Conservation (phyloP, 2,113 vertebrate genomes). For the Vidua chalybeata region DNA sequence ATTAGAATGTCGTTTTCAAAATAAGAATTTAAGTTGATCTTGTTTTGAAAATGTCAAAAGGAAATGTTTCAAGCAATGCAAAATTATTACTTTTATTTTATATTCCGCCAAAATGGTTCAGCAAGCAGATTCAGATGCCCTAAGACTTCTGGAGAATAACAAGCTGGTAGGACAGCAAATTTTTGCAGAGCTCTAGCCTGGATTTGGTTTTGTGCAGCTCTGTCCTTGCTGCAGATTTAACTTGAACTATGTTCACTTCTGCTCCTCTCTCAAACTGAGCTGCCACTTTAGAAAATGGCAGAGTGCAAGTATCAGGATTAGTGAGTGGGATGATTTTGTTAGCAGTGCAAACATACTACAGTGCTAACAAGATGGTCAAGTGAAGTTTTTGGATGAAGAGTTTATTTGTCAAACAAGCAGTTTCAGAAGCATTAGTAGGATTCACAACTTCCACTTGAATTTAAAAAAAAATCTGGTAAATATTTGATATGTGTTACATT, state of each 20-base stretch:
- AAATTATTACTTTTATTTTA: neutral
- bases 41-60: neutral
- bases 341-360: neutral
- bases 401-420: conserved; percentile 20
- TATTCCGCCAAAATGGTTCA: neutral
- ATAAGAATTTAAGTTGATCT: neutral
- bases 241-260: neutral
- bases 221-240: neutral
- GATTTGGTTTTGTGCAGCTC: neutral
- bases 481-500: conserved; percentile 11
- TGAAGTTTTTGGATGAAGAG: conserved; percentile 11
- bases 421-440: neutral
- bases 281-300: neutral
- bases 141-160: neutral
- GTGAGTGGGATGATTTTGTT: neutral
- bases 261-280: neutral
- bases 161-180: neutral
- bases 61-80: neutral
- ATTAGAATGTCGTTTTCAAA: neutral
- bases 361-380: conserved; percentile 1
- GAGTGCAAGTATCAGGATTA: neutral
- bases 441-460: conserved; percentile 21
- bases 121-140: neutral
- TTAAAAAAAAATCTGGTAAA: conserved; percentile 29
- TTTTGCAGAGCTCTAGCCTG: neutral